Percentiles rank a stretch among this genome's conserved stretches.
These are phyloP conservation scores for Brachionus angularis DNA, from an alignment of 1,140 invertebrate species.

Conservation along the genomic window DNA sequence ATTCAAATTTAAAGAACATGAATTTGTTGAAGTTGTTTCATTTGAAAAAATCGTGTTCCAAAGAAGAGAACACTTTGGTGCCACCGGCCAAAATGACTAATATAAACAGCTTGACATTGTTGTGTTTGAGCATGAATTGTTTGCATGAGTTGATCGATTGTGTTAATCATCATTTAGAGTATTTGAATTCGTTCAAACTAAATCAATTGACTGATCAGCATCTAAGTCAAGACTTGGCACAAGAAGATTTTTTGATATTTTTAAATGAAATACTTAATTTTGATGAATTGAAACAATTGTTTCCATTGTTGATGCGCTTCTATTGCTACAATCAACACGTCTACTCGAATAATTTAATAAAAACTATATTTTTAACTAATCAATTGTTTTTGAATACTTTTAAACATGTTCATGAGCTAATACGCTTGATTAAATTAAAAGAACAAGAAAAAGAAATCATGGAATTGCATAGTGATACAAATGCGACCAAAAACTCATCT, in stretches of 20 bases:
- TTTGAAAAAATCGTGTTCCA: no score
- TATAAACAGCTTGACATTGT: slow-evolving; percentile 1
- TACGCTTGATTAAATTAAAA: neutral
- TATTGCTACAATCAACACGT: slow-evolving; percentile 42
- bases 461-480: neutral
- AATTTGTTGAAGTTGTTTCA: slow-evolving; percentile 1
- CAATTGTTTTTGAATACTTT: slow-evolving; percentile 21
- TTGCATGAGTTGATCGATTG: neutral
- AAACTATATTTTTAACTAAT: slow-evolving; percentile 4
- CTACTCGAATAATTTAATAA: neutral
- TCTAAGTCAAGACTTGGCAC: neutral
- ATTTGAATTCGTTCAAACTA: neutral
- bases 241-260: neutral
- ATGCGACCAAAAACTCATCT: slow-evolving; percentile 31
- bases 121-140: slow-evolving; percentile 10
- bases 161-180: neutral
- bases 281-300: slow-evolving; percentile 7
- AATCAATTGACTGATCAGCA: no score
- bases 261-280: slow-evolving; percentile 23
- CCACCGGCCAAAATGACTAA: slow-evolving; percentile 10
- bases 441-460: neutral
- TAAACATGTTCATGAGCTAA: slow-evolving; percentile 2
- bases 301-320: slow-evolving; percentile 25
- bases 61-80: neutral
- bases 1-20: slow-evolving; percentile 37